Base-by-base conservation (phyloP, 2,888 invertebrate genomes). In the Drosophila lacicola region DNA sequence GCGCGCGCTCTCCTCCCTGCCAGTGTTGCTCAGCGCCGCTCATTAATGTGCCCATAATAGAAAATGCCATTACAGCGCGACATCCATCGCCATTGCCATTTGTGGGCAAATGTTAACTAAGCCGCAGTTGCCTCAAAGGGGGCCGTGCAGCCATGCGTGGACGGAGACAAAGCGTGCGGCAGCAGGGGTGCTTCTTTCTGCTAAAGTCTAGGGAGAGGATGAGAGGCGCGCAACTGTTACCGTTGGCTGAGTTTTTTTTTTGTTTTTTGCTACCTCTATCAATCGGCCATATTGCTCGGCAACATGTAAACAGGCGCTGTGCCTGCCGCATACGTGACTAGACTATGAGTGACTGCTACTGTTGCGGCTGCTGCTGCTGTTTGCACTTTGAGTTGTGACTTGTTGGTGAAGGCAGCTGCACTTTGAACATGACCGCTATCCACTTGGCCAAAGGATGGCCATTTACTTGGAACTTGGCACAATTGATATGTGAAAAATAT, bases 41-140 rank as follows among this genome's bases (percentile, higher is more conserved):
- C 82, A 80, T 80, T 83, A 80, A 88, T 86, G 87, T 78, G 73
- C 64, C 75, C 82, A 87, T 82, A 75, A 80, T 70, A 68, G 76
- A 82, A 82, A 85, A 85, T 87, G 76, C 76, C 79, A 71, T 78
- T 68, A 63, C 70, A 71, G 58, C 61, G 78, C 70, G 68, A 72
- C 67, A 81, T 75, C 64, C 71, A 71, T 69, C 70, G 87, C 70
- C 65, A 65, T 74, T 61, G 80, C 80, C 88, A 86, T 89, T 87
- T 86, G 84, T 61, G 86, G 89, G 75, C 76, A 76, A 75, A 79
- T 88, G 87, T 65, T 73, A 82, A 72, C 83, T 70, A 69, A 61
- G 69, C 69, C 69, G 51, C 64, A 62, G 62, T 73, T 62, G 67
- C 44, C 53, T 55, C 36, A 25, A 55, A 64, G 74, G 64, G 61